phyloP scores from a whole-genome alignment of 2,888 invertebrate genomes.

The Zelleria hepariella region DNA sequence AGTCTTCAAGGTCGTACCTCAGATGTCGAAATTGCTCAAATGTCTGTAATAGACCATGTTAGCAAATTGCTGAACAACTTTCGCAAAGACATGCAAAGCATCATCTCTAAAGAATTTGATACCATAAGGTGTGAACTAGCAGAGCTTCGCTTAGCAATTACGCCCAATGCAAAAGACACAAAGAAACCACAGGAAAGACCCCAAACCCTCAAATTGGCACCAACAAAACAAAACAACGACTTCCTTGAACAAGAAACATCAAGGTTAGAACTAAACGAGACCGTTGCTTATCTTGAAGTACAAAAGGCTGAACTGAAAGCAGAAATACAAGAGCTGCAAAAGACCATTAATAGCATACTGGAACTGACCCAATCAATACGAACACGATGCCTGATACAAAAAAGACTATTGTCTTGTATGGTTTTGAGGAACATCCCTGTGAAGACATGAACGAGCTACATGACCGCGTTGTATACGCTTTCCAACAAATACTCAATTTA shows the following conservation, averaged over 20 bases:
- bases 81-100: background rate
- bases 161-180: background rate
- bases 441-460: background rate
- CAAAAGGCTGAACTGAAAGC: background rate
- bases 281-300: background rate
- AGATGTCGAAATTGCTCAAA: background rate
- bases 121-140: background rate
- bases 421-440: background rate
- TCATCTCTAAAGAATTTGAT: background rate
- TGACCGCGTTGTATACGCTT: background rate
- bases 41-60: background rate
- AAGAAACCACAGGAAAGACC: background rate
- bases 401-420: background rate
- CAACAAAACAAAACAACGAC: background rate
- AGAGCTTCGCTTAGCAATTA: background rate
- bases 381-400: background rate
- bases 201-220: background rate
- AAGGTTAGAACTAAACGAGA: background rate
- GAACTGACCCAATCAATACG: background rate
- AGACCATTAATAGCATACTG: background rate
- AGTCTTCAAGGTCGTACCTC: background rate
- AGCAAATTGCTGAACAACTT: background rate
- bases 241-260: background rate
- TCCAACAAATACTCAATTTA: background rate
- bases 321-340: background rate